Conservation (phyloP, 2,113 vertebrate genomes). For the Acinonyx jubatus region DNA sequence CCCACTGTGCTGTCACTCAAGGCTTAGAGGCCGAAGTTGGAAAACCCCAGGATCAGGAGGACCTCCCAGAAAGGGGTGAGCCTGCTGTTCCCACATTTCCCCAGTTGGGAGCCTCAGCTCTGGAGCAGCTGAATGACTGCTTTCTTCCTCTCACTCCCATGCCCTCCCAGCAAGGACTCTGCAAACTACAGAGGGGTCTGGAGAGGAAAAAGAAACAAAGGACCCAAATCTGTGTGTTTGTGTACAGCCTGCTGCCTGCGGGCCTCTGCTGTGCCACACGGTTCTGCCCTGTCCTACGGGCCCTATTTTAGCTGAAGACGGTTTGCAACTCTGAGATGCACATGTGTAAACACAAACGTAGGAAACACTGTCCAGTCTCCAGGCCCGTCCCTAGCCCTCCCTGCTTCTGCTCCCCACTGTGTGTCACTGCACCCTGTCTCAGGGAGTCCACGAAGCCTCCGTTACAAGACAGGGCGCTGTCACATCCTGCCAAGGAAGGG, state of each 20-base stretch:
- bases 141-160: not conserved
- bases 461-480: not conserved
- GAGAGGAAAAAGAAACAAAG: not conserved
- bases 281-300: not conserved
- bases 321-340: not conserved
- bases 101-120: not conserved
- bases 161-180: not conserved
- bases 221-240: not conserved
- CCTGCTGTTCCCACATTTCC: not conserved
- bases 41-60: not conserved
- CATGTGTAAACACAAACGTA: not conserved
- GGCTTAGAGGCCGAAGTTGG: not conserved
- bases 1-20: not conserved
- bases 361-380: not conserved
- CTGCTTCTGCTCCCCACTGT: not conserved
- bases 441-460: not conserved
- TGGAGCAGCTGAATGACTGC: not conserved
- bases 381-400: too few species aligned
- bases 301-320: not conserved
- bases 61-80: not conserved
- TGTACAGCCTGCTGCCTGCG: not conserved
- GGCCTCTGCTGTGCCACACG: not conserved
- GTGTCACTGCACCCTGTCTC: too few species aligned
- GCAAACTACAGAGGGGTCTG: not conserved
- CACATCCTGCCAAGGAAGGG: not conserved